These are phyloP conservation scores for Andrena marginata DNA, from an alignment of 2,888 invertebrate genomes.

Conservation along the genomic window DNA sequence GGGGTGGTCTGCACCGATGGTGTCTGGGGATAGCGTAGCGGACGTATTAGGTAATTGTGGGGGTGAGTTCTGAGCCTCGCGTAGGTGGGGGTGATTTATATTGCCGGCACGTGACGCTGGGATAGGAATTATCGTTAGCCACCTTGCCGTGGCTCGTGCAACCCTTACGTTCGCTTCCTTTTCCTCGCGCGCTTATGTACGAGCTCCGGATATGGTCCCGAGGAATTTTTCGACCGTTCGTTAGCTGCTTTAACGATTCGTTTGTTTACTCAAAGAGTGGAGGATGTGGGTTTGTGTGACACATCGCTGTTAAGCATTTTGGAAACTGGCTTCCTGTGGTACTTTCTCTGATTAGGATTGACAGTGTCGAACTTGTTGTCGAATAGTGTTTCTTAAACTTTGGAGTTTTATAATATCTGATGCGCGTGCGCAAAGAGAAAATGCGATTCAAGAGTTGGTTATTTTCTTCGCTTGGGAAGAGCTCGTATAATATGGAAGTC, in stretches of 20 bases:
- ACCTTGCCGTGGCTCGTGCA: constrained; percentile 60
- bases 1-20: constrained; percentile 68
- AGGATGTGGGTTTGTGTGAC: no score
- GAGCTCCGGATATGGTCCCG: neutral
- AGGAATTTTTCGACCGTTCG: neutral
- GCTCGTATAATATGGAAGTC: no score
- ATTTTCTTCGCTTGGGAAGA: no score
- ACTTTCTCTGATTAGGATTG: no score
- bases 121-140: constrained; percentile 82
- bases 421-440: no score
- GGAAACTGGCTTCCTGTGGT: no score
- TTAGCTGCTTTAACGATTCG: neutral
- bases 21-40: constrained; percentile 78
- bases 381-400: no score
- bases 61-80: constrained; percentile 68
- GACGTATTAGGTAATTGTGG: constrained; percentile 82
- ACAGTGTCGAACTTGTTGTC: no score
- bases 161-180: constrained; percentile 40
- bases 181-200: constrained; percentile 23
- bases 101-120: constrained; percentile 81
- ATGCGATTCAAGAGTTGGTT: no score
- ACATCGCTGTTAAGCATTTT: no score
- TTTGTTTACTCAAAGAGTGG: neutral
- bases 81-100: constrained; percentile 80
- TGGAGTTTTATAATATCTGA: no score